A percentile compares a stretch with the other conserved stretches of the same genome.
These are phyloP conservation scores for Phacellophora camtschatica DNA, from an alignment of 30 jellyfish, hydroid and myxozoan genomes.

Conservation along the genomic window DNA sequence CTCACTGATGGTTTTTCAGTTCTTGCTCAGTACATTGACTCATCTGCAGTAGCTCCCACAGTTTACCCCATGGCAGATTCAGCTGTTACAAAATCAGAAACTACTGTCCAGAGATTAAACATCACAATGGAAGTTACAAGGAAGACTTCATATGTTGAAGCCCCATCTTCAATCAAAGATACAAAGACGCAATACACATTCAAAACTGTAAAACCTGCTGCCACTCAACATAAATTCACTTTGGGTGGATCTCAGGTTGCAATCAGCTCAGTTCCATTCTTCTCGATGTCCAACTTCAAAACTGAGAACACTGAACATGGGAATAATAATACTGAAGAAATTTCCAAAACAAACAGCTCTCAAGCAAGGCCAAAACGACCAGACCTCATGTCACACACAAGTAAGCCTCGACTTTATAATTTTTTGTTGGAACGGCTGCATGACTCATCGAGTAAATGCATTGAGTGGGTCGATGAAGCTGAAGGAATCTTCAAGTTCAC, in stretches of 20 bases:
- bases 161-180: not conserved
- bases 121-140: not conserved
- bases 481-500: conserved; percentile 82
- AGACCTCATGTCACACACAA: conserved; percentile 21
- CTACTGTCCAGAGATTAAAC: not conserved
- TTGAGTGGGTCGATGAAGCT: conserved; percentile 81
- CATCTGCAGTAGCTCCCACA: not conserved
- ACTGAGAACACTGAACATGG: not conserved
- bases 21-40: conserved; percentile 45
- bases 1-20: conserved; percentile 12
- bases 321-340: not conserved
- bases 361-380: conserved; percentile 12
- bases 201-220: not conserved
- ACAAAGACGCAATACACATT: not conserved
- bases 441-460: conserved; percentile 68
- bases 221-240: not conserved
- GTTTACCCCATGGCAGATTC: not conserved
- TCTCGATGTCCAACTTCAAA: not conserved
- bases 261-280: not conserved
- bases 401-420: conserved; percentile 78
- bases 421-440: conserved; percentile 68
- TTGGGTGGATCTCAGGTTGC: not conserved
- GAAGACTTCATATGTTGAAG: not conserved
- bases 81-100: not conserved
- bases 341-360: not conserved